Base-by-base conservation (phyloP, 2,888 invertebrate species). In the Sphaeridia pumilis region DNA sequence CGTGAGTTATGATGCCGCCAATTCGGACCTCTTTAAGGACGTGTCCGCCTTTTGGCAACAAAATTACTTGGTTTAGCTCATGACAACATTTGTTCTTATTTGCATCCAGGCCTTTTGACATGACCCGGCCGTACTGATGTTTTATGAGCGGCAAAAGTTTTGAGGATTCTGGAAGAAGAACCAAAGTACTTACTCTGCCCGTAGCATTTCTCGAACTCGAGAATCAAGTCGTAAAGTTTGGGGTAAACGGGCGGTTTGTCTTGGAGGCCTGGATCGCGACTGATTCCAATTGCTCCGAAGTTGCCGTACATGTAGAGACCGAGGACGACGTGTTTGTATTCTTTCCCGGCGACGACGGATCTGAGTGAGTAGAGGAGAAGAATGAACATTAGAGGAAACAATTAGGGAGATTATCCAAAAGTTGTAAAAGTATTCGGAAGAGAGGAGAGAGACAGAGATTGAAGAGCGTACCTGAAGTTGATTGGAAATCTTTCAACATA, bases 261-360 rank as follows among this genome's bases (percentile, higher is more conserved):
- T 44, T 64, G 64, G 1, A 64, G 49, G 2, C 63, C 61, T 1
- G 46, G 43, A 48, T 64, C 64, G 3, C 64, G 49, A 38, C 63
- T 63, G 12, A 57, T 55, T 34, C 56, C 56, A 27, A 64, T 44
- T 17, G 63, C 61, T 43, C 64, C 64, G 45, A 56, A 64, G 26
- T 54, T 38, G n/a, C 64, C 64, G 24, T 60, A 60, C 4, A 59
- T 44, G 49, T 60, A 64, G 24, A 64, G 58, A 7, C 64, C 64
- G 3, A 64, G 46, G 4, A 63, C 60, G 7, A 64, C 63, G 24
- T 64, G 64, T 31, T 63, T 63, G 58, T 60, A 64, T 44, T 63
- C 63, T 43, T 59, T 62, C 7, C 58, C 57, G 5, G 47, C 44
- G 5, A 61, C 58, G 31, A 57, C 55, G 4, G 62, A 63, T 44